Evolutionary conservation across 2,797 vertebrate species (phyloP), one percentile per base, ranked within the genome.

Genomic region (Pseudochirops cupreus): DNA sequence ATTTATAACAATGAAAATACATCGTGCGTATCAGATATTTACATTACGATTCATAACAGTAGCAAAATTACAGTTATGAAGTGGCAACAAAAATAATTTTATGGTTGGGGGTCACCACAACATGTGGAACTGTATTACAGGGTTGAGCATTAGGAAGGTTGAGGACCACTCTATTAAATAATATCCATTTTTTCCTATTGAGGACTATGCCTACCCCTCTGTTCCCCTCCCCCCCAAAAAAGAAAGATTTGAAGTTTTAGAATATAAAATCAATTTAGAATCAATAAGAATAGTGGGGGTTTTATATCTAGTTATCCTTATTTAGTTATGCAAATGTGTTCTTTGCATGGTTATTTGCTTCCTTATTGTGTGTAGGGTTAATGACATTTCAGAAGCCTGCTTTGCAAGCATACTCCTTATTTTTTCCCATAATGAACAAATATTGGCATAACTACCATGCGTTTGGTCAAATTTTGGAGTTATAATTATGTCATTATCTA

Each of bases 391-490:
- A 92, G 59, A 57, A 50, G 39, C 6, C 58, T 94, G n/a, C 74
- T 54, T 92, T 91, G 55, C 82, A 96, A 94, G 58, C 50, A 52
- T 50, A 74, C 1, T 50, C 50, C 56, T 94, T 93, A 94, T 59
- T 91, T 93, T 95, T 92, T 95, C 82, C 59, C 39, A 31, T 96
- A 94, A 93, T 91, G 89, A 92, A 91, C 33, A 54, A 92, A 97
- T n/a, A 46, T 94, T 94, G 92, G 33, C 46, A 46, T 90, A 93
- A 82, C n/a, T n/a, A n/a, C n/a, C 94, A 28, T 91, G 16, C 94
- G 33, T 54, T 18, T 24, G 31, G 95, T 97, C 55, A 28, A 18
- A 57, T 92, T 93, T 95, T 91, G 92, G 91, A 58, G 33, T 57
- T 97, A 62, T 31, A 90, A 50, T 2, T 96, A 94, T 97, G 92